Percentiles rank a stretch among this genome's conserved stretches.
phyloP scores from a whole-genome alignment of 2,797 vertebrate genomes.

The Urophycis tenuis region DNA sequence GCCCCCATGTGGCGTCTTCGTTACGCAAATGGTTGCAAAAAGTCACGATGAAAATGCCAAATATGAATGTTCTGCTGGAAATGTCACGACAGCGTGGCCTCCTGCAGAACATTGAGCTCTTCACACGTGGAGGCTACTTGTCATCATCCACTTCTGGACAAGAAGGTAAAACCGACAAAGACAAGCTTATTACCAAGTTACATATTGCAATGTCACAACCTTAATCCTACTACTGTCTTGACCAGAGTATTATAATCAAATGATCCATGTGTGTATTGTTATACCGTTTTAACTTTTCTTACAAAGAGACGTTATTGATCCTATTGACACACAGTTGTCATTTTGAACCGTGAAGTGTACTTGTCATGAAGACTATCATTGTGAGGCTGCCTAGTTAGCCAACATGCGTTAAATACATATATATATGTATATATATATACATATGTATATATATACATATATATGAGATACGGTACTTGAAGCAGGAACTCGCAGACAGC shows the following conservation, averaged over 20 bases:
- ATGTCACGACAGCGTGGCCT: conserved; percentile 30
- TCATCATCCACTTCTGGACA: conserved; percentile 16
- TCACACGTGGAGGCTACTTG: conserved; percentile 25
- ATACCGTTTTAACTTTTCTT: neutral
- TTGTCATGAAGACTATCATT: conserved; percentile 57
- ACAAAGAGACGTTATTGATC: conserved; percentile 31
- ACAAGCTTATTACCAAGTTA: conserved; percentile 8
- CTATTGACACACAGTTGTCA: conserved; percentile 23
- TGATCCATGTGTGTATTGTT: neutral
- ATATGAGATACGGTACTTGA: conserved; percentile 62
- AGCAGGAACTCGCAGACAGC: conserved; percentile 28
- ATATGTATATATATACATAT: neutral
- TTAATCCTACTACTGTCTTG: neutral
- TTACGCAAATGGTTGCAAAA: conserved; percentile 26
- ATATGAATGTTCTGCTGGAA: conserved; percentile 47
- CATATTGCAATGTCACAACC: neutral
- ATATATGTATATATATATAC: conserved; percentile 42
- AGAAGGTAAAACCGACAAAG: conserved; percentile 14
- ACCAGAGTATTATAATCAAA: neutral
- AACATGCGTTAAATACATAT: conserved; percentile 45
- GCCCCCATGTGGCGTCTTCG: conserved; percentile 36
- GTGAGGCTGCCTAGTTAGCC: conserved; percentile 58
- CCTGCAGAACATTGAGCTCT: conserved; percentile 37
- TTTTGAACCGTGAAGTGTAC: conserved; percentile 51
- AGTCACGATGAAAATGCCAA: conserved; percentile 53